Evolutionary conservation across 35 echinoderm and acorn worm species (phyloP).

Genomic region (Nesometra sesokonis): DNA sequence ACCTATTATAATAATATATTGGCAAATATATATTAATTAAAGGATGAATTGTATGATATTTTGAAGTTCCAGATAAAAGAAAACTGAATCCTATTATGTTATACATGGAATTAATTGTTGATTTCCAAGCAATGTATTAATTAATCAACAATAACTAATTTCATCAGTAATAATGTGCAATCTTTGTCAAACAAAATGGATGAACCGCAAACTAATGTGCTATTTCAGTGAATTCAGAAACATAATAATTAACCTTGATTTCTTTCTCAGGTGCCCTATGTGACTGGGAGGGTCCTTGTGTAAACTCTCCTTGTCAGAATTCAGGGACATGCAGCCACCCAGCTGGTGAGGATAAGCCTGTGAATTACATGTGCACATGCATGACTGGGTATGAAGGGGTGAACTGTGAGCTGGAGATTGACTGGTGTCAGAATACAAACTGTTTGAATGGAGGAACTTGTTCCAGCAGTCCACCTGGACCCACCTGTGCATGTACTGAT

Average conservation of each 20-base stretch:
- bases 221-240: neutral
- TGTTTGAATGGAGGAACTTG: slow-evolving; percentile 53
- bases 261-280: slow-evolving; percentile 34
- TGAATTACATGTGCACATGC: slow-evolving; percentile 41
- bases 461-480: slow-evolving; percentile 2
- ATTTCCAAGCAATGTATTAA: too few species aligned
- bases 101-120: too few species aligned
- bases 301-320: slow-evolving; percentile 29
- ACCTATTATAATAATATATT: too few species aligned
- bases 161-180: too few species aligned
- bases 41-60: too few species aligned
- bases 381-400: slow-evolving; percentile 54
- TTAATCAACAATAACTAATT: too few species aligned
- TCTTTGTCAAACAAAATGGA: neutral
- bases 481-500: slow-evolving; percentile 42
- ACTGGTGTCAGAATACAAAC: slow-evolving; percentile 60
- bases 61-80: too few species aligned
- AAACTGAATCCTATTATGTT: too few species aligned
- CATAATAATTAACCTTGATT: neutral
- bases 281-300: slow-evolving; percentile 43
- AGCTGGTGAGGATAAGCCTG: neutral
- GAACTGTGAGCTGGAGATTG: slow-evolving; percentile 57
- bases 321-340: slow-evolving; percentile 39
- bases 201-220: too few species aligned
- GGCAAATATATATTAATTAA: too few species aligned